These are phyloP conservation scores for Pararge aegeria DNA, from an alignment of 1,140 invertebrate species.

Conservation along the genomic window DNA sequence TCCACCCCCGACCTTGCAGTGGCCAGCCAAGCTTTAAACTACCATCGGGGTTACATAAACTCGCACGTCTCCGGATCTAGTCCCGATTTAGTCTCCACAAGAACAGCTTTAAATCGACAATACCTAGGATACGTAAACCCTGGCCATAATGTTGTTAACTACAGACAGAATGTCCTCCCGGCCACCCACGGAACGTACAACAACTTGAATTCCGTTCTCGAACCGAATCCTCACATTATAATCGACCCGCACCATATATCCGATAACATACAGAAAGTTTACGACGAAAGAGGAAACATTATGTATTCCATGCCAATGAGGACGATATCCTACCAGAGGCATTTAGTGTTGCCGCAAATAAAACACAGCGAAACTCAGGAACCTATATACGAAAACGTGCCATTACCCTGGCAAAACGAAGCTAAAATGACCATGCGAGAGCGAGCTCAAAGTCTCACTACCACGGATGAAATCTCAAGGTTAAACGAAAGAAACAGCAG, in stretches of 20 bases:
- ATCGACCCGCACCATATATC: conserved; percentile 76
- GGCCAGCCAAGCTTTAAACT: conserved; percentile 79
- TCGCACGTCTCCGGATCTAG: conserved; percentile 86
- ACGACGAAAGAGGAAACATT: conserved; percentile 81
- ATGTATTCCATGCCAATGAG: conserved; percentile 82
- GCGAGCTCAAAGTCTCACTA: conserved; percentile 84
- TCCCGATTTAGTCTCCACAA: conserved; percentile 87
- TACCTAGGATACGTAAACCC: conserved; percentile 74
- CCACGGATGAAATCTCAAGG: conserved; percentile 82
- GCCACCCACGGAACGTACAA: conserved; percentile 85
- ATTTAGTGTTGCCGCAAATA: conserved; percentile 76
- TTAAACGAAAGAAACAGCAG: conserved; percentile 67
- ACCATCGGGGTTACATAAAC: conserved; percentile 79
- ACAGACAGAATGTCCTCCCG: conserved; percentile 63
- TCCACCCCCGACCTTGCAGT: conserved; percentile 91
- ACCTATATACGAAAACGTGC: conserved; percentile 90
- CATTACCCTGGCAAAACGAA: conserved; percentile 82
- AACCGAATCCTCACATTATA: conserved; percentile 69
- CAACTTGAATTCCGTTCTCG: conserved; percentile 79
- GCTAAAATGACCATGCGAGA: conserved; percentile 72
- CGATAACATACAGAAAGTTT: conserved; percentile 81
- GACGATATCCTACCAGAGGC: conserved; percentile 73
- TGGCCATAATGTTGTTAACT: conserved; percentile 53
- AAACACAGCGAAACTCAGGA: conserved; percentile 80
- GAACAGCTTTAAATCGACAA: conserved; percentile 80